Evolutionary conservation across 2,888 invertebrate genomes (phyloP).

Genomic region (Ornithoptera priamus): DNA sequence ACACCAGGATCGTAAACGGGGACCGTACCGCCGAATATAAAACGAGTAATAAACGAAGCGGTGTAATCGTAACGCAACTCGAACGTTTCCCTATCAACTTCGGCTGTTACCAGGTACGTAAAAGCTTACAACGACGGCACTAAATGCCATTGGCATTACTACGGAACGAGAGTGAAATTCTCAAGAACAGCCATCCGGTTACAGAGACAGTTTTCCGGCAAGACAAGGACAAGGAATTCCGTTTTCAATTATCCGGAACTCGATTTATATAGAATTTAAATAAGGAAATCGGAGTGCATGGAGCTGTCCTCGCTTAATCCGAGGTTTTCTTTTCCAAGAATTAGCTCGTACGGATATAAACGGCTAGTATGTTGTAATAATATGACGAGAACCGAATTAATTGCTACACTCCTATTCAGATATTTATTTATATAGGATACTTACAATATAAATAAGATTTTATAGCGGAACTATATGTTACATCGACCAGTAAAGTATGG

Average conservation of each 20-base stretch:
- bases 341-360: conserved; percentile 16
- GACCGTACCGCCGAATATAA: conserved; percentile 8
- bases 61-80: conserved; percentile 12
- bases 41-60: conserved; percentile 17
- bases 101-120: conserved; percentile 23
- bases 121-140: conserved; percentile 33
- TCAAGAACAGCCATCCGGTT: conserved; percentile 11
- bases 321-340: conserved; percentile 36
- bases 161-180: conserved; percentile 21
- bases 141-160: conserved; percentile 24
- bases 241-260: conserved; percentile 60
- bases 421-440: too few relatives aligned
- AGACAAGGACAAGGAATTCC: conserved; percentile 56
- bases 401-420: too few relatives aligned
- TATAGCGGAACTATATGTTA: too few relatives aligned
- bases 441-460: too few relatives aligned
- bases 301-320: conserved; percentile 54
- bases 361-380: not conserved
- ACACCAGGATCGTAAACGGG: not conserved
- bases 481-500: too few relatives aligned
- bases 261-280: conserved; percentile 59
- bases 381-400: too few relatives aligned
- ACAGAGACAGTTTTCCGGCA: conserved; percentile 36
- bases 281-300: conserved; percentile 41
- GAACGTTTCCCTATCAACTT: conserved; percentile 19